These are phyloP conservation scores for Apostichopus californicus DNA, from an alignment of 35 echinoderm and acorn worm species.

Conservation along the genomic window DNA sequence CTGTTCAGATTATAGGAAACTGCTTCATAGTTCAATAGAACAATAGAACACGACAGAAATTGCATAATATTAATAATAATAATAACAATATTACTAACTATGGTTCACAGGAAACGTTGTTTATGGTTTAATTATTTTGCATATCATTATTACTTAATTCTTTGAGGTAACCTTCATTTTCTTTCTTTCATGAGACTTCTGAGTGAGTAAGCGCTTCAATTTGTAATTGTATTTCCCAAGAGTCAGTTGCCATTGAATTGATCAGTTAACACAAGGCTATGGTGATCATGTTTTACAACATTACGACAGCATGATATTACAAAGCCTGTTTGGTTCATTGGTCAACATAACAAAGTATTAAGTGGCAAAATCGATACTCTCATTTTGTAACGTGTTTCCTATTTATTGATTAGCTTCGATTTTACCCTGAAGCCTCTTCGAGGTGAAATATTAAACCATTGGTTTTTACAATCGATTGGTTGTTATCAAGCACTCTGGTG, in stretches of 20 bases:
- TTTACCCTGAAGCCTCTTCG: conserved; percentile 1
- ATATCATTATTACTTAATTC: too few relatives aligned
- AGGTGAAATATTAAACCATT: neutral
- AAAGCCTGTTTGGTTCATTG: neutral
- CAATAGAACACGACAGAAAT: too few relatives aligned
- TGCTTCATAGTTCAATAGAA: too few relatives aligned
- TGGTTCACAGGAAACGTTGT: too few relatives aligned
- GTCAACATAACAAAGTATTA: conserved; percentile 16
- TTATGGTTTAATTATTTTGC: too few relatives aligned
- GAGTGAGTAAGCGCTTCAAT: too few relatives aligned
- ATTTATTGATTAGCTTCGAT: conserved; percentile 34
- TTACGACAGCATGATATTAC: neutral
- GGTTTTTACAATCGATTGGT: neutral
- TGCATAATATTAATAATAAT: too few relatives aligned
- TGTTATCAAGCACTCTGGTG: neutral
- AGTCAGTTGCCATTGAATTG: neutral
- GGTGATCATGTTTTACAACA: neutral
- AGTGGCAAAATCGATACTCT: conserved; percentile 4
- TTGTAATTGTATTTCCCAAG: too few relatives aligned
- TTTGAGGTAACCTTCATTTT: too few relatives aligned
- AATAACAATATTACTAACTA: too few relatives aligned
- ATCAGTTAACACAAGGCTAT: neutral
- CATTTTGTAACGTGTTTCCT: conserved; percentile 46
- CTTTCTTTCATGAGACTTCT: too few relatives aligned
- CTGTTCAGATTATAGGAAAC: too few relatives aligned